Percentiles rank a stretch among this genome's conserved stretches.
phyloP scores from a whole-genome alignment of 2,888 invertebrate species.

The Alsophila aescularia region DNA sequence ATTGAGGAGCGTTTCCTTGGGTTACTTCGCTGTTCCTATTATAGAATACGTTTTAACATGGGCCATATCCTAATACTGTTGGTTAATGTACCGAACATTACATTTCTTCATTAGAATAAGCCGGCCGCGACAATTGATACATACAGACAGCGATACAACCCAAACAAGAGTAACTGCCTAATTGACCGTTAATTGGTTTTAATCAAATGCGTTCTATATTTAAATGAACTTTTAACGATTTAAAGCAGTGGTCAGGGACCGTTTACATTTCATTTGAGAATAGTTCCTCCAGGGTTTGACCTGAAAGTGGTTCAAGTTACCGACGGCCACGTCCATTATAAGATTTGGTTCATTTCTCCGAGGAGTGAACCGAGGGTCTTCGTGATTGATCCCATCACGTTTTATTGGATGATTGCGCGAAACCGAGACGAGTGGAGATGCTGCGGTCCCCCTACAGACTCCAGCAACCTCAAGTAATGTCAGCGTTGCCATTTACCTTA shows the following conservation, averaged over 20 bases:
- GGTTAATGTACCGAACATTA: slow-evolving; percentile 53
- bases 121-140: slow-evolving; percentile 70
- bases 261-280: background rate
- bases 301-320: slow-evolving; percentile 16
- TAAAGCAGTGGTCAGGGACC: slow-evolving; percentile 39
- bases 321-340: slow-evolving; percentile 32
- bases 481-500: slow-evolving; percentile 69
- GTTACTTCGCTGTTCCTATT: slow-evolving; percentile 25
- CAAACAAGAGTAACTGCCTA: slow-evolving; percentile 73
- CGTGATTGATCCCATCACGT: slow-evolving; percentile 78
- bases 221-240: slow-evolving; percentile 79
- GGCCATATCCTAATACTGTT: slow-evolving; percentile 4
- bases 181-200: slow-evolving; percentile 81
- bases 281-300: background rate
- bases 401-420: slow-evolving; percentile 84
- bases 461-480: slow-evolving; percentile 63
- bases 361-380: slow-evolving; percentile 75
- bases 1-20: slow-evolving; percentile 29
- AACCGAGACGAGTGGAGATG: slow-evolving; percentile 71
- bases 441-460: slow-evolving; percentile 66
- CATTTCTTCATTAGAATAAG: slow-evolving; percentile 62
- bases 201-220: slow-evolving; percentile 83
- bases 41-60: background rate
- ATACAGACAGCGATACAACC: slow-evolving; percentile 57
- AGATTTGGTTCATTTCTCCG: slow-evolving; percentile 74